These are phyloP conservation scores for Alectura lathami DNA, from an alignment of 2,113 vertebrate genomes.

Conservation along the genomic window DNA sequence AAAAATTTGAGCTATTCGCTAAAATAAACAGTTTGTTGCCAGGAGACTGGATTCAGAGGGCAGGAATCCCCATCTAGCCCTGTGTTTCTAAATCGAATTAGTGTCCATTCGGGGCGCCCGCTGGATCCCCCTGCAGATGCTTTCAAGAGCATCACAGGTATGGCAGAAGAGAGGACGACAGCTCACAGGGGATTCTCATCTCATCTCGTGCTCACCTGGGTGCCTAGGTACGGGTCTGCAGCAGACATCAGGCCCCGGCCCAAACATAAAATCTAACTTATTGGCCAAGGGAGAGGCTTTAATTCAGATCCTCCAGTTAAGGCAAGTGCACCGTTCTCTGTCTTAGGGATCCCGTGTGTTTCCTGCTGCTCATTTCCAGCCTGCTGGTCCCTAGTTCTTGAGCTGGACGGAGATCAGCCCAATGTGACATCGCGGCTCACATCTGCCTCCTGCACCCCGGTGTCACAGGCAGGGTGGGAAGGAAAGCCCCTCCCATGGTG, in stretches of 20 bases:
- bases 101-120: background rate
- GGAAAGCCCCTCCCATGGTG: background rate
- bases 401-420: background rate
- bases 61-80: background rate
- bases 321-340: background rate
- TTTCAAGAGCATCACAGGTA: background rate
- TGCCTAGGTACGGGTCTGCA: background rate
- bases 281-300: background rate
- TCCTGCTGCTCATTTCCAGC: slow-evolving; percentile 9
- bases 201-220: background rate
- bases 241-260: background rate
- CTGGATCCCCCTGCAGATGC: background rate
- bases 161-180: background rate
- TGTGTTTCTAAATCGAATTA: background rate
- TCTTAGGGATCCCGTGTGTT: background rate
- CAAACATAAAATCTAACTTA: background rate
- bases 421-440: background rate
- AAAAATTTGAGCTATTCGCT: background rate
- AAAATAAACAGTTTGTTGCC: slow-evolving; percentile 3
- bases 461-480: background rate
- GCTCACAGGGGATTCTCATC: background rate
- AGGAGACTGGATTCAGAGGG: background rate
- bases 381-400: background rate
- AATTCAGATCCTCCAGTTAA: background rate
- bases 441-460: background rate